These are phyloP conservation scores for Melipona quadrifasciata DNA, from an alignment of 1,140 invertebrate species.

Conservation along the genomic window DNA sequence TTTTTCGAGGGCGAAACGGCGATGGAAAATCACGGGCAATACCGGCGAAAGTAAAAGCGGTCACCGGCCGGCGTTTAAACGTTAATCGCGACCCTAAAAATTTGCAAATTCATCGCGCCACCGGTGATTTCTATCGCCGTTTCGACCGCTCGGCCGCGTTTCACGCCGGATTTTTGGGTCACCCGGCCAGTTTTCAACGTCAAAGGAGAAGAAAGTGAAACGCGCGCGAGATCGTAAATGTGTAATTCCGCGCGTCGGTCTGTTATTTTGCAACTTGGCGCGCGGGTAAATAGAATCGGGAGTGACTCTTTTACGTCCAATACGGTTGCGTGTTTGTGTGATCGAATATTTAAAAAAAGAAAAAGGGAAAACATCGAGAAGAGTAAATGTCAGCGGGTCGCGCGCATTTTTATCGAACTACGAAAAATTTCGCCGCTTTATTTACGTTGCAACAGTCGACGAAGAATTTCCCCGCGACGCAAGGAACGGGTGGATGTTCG, in stretches of 20 bases:
- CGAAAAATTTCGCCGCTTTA: background rate
- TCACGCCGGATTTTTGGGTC: background rate
- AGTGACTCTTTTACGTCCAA: too few species aligned
- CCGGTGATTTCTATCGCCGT: slow-evolving; percentile 9
- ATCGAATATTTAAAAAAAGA: background rate
- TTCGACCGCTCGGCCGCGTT: background rate
- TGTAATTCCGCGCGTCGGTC: background rate
- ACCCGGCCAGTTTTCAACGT: background rate
- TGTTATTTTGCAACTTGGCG: background rate
- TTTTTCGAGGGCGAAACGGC: slow-evolving; percentile 37
- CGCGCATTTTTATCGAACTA: background rate
- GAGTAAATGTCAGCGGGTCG: background rate
- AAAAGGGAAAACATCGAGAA: background rate
- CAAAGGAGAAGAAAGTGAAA: background rate
- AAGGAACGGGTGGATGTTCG: background rate
- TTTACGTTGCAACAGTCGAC: background rate
- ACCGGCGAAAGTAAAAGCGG: slow-evolving; percentile 34
- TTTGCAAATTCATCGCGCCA: slow-evolving; percentile 22
- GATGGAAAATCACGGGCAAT: slow-evolving; percentile 30
- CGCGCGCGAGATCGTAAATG: background rate
- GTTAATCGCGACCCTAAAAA: slow-evolving; percentile 45
- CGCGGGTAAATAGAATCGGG: background rate
- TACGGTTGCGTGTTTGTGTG: too few species aligned
- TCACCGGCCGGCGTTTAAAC: slow-evolving; percentile 2
- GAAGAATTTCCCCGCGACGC: background rate